Percentiles rank a stretch among this genome's conserved stretches.
Evolutionary conservation across 2,113 vertebrate species (phyloP).

Genomic region (Myiozetetes cayanensis): DNA sequence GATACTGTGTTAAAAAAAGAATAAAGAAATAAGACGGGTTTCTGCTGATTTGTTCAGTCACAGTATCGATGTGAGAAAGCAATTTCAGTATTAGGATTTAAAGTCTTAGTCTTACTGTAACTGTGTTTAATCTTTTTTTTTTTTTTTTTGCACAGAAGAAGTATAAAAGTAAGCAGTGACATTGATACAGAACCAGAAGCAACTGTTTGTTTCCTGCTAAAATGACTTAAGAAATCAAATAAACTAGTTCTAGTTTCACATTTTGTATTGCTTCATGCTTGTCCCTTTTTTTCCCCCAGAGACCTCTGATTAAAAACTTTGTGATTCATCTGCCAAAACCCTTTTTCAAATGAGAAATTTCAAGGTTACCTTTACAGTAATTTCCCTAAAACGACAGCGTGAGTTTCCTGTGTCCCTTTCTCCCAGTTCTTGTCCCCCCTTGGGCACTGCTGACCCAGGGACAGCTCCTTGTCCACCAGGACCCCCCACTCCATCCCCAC

Average conservation of each 20-base stretch:
- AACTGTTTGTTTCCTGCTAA: background rate
- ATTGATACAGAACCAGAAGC: background rate
- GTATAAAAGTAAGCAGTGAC: background rate
- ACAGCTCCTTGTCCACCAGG: background rate
- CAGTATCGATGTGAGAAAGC: rapidly evolving
- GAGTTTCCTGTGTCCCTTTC: background rate
- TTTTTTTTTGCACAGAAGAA: background rate
- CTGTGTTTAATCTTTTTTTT: background rate
- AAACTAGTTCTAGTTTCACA: background rate
- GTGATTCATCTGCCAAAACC: background rate
- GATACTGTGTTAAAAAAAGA: rapidly evolving
- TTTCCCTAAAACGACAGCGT: background rate
- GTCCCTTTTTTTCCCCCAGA: rapidly evolving
- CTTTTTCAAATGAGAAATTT: background rate
- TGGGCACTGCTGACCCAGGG: background rate
- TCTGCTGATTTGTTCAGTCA: background rate
- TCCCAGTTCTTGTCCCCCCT: background rate
- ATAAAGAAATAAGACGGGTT: rapidly evolving
- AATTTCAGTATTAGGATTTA: background rate
- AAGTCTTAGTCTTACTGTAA: background rate
- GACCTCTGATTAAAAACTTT: background rate
- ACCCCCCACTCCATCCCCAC: background rate
- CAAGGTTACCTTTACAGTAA: background rate
- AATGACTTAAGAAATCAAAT: background rate
- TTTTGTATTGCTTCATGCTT: background rate